phyloP scores from a whole-genome alignment of 2,888 invertebrate species.

The Pristionchus fissidentatus region DNA sequence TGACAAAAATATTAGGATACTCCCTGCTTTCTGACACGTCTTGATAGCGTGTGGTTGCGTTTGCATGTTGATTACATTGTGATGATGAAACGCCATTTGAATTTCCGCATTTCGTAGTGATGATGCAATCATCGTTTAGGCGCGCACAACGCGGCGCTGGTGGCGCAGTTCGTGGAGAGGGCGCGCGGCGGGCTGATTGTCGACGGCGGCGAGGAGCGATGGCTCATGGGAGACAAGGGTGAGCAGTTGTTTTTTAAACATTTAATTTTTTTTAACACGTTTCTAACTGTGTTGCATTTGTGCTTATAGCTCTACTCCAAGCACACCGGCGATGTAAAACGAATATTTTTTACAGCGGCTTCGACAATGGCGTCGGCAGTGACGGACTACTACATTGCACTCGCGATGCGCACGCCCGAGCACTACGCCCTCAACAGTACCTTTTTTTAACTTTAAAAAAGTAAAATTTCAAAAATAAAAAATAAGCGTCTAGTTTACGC shows the following conservation, averaged over 20 bases:
- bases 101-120: too few species aligned
- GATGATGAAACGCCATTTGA: background rate
- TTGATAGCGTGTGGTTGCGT: too few species aligned
- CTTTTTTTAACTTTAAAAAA: too few species aligned
- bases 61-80: too few species aligned
- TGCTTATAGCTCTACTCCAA: too few species aligned
- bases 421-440: background rate
- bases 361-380: background rate
- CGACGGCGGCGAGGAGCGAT: background rate
- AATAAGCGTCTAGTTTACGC: too few species aligned
- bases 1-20: background rate
- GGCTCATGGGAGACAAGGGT: background rate
- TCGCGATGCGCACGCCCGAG: background rate
- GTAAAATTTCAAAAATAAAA: too few species aligned
- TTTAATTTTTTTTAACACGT: background rate
- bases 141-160: background rate
- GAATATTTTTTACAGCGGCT: background rate
- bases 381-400: background rate
- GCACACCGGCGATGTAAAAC: too few species aligned
- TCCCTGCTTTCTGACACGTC: too few species aligned
- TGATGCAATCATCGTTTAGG: too few species aligned
- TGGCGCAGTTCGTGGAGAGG: background rate
- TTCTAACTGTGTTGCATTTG: background rate
- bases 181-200: background rate
- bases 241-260: background rate